These are phyloP conservation scores for Corydoras sp. DNA, from an alignment of 2,113 vertebrate species.

Conservation along the genomic window DNA sequence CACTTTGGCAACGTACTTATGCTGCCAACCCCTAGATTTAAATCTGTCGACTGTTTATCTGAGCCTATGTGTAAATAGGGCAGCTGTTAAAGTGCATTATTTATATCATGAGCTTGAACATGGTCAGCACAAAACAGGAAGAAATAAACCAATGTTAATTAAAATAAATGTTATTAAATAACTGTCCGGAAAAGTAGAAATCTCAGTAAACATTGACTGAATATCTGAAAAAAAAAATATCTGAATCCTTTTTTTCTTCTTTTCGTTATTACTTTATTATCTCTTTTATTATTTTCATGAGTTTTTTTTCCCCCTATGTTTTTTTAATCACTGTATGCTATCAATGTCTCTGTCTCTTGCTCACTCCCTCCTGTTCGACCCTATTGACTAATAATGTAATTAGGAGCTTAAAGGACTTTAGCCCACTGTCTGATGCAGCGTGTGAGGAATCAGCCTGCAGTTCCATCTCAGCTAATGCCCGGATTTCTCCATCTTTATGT, in stretches of 20 bases:
- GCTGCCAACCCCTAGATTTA: no score
- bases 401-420: constrained; percentile 27
- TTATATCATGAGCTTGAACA: no score
- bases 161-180: no score
- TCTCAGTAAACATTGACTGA: no score
- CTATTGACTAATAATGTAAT: constrained; percentile 23
- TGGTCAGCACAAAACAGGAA: no score
- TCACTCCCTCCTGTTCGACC: constrained; percentile 13
- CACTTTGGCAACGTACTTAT: no score
- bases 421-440: neutral
- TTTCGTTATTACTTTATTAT: neutral
- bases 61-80: no score
- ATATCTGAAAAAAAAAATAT: no score
- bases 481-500: neutral
- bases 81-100: no score
- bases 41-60: no score
- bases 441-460: constrained; percentile 9
- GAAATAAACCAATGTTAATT: no score
- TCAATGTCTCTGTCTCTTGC: neutral
- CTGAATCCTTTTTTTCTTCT: neutral
- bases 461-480: constrained; percentile 7
- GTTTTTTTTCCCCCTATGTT: neutral
- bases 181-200: no score
- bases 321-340: constrained; percentile 4
- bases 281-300: neutral